phyloP scores from a whole-genome alignment of 2,797 vertebrate species.

The Chaetodon trifasciatus region DNA sequence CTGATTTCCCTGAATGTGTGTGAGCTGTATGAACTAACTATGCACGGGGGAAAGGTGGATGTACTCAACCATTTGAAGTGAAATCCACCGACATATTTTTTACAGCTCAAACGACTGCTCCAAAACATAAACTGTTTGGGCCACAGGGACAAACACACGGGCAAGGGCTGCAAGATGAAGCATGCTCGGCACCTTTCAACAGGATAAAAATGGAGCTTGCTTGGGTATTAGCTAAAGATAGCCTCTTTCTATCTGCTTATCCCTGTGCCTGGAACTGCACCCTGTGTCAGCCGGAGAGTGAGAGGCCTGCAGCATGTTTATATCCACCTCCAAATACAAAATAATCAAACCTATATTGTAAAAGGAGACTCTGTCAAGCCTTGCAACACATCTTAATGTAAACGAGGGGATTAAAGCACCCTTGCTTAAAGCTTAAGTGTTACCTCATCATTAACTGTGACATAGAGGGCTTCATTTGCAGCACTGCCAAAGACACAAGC shows the following conservation, averaged over 20 bases:
- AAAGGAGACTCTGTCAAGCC: conserved; percentile 9
- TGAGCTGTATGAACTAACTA: neutral
- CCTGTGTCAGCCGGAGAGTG: conserved; percentile 29
- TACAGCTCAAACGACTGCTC: neutral
- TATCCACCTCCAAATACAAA: conserved; percentile 28
- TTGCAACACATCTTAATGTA: conserved; percentile 16
- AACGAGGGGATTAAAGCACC: conserved; percentile 43
- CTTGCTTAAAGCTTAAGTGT: conserved; percentile 35
- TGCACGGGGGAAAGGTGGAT: neutral
- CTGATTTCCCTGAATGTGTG: neutral
- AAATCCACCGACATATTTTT: conserved; percentile 13
- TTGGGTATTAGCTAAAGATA: conserved; percentile 88
- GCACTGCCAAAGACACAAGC: conserved; percentile 97
- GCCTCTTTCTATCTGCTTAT: conserved; percentile 84
- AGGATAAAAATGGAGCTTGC: conserved; percentile 78
- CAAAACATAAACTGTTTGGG: conserved; percentile 32
- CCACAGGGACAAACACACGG: conserved; percentile 48
- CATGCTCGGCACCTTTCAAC: conserved; percentile 45
- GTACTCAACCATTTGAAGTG: neutral
- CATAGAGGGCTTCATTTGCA: conserved; percentile 96
- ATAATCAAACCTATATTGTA: conserved; percentile 14
- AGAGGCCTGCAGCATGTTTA: conserved; percentile 28
- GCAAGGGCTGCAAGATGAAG: conserved; percentile 28
- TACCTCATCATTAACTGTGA: conserved; percentile 97
- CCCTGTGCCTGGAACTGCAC: conserved; percentile 51